Evolutionary conservation across 2,113 vertebrate genomes (phyloP).

Genomic region (Neotoma lepida): DNA sequence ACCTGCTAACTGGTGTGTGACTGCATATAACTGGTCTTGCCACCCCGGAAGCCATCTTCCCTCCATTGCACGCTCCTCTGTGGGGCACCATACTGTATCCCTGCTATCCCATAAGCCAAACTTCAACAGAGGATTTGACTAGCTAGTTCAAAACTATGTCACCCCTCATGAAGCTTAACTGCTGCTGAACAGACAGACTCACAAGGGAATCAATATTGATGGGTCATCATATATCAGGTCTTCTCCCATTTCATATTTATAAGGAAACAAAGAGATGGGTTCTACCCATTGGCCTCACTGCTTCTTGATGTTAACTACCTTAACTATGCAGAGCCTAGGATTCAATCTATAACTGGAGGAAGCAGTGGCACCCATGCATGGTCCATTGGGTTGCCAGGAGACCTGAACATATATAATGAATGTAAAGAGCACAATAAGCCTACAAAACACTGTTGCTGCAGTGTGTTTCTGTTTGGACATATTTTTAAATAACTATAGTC

Average conservation of each 20-base stretch:
- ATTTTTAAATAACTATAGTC: slow-evolving; percentile 25
- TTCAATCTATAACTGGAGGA: not conserved
- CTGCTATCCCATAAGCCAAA: not conserved
- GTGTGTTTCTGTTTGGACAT: not conserved
- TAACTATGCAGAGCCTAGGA: not conserved
- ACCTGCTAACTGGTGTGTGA: not conserved
- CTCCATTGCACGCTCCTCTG: not conserved
- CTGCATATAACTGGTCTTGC: not conserved
- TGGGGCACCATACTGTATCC: not conserved
- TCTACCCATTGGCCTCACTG: not conserved
- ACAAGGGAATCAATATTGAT: not conserved
- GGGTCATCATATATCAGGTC: accelerated
- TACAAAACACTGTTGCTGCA: not conserved
- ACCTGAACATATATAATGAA: not conserved
- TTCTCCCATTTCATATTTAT: not conserved
- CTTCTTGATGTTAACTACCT: not conserved
- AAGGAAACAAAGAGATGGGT: not conserved
- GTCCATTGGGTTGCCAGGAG: not conserved
- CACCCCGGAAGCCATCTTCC: not conserved
- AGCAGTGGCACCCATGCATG: not conserved
- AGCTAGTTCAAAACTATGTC: not conserved
- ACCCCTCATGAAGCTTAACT: not conserved
- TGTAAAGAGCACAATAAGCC: not conserved
- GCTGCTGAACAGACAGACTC: not conserved
- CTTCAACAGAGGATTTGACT: not conserved